Evolutionary conservation across 2,888 invertebrate genomes (phyloP).

Genomic region (Nesidiocoris tenuis): DNA sequence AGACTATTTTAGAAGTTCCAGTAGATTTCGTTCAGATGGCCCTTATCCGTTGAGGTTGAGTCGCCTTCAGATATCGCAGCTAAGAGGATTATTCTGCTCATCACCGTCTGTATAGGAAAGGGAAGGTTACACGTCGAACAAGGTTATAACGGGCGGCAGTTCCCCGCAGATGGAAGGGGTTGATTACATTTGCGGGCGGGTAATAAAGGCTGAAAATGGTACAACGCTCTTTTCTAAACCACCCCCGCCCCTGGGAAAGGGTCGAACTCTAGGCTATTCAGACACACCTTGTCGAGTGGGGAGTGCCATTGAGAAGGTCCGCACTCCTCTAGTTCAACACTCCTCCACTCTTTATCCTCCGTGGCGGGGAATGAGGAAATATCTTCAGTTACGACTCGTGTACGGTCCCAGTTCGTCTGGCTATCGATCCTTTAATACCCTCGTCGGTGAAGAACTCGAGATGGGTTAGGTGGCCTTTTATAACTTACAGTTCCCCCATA

Average conservation of each 20-base stretch:
- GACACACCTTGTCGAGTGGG: not conserved
- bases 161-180: not conserved
- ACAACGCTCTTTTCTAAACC: not conserved
- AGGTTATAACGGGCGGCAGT: not conserved
- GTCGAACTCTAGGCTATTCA: not conserved
- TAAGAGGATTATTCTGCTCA: not conserved
- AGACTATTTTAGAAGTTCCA: no score
- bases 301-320: not conserved
- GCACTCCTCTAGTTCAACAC: not conserved
- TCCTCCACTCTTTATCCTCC: not conserved
- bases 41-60: no score
- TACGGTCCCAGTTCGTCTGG: not conserved
- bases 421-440: not conserved
- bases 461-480: not conserved
- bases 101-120: not conserved
- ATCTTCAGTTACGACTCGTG: not conserved
- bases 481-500: not conserved
- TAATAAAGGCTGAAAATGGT: not conserved
- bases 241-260: not conserved
- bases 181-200: not conserved
- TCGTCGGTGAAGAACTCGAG: not conserved
- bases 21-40: no score
- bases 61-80: not conserved
- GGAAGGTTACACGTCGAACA: not conserved
- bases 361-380: not conserved